These are phyloP conservation scores for Dugesia japonica DNA, from an alignment of 2,888 invertebrate genomes.

Conservation along the genomic window DNA sequence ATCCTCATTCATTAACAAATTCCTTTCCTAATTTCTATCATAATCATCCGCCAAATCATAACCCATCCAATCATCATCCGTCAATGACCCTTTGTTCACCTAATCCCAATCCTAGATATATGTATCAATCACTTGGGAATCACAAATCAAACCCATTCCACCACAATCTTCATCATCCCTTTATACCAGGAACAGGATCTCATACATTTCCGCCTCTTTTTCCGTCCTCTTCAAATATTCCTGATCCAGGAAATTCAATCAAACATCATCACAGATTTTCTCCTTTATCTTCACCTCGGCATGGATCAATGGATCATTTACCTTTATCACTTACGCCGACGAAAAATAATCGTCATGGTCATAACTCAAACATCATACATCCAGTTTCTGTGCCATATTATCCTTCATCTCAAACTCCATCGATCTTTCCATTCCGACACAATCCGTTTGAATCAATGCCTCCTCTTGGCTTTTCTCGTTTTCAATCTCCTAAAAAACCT, in stretches of 20 bases:
- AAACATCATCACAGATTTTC: conserved; percentile 15
- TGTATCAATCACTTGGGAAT: background rate
- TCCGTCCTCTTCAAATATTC: background rate
- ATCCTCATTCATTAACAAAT: background rate
- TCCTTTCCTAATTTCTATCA: conserved; percentile 1
- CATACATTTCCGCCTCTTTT: background rate
- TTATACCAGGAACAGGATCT: background rate
- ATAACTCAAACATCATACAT: background rate
- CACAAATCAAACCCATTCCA: background rate
- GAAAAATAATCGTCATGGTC: background rate
- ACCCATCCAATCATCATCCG: background rate
- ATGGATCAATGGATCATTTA: conserved; percentile 1
- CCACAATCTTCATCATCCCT: background rate
- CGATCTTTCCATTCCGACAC: conserved; percentile 2
- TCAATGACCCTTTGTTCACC: background rate
- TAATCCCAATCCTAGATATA: conserved; percentile 7
- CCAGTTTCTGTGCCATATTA: conserved; percentile 15
- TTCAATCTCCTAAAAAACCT: conserved; percentile 3
- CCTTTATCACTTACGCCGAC: background rate
- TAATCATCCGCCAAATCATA: conserved; percentile 3
- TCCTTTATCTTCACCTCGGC: background rate
- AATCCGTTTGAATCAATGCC: conserved; percentile 14
- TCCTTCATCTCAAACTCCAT: conserved; percentile 13
- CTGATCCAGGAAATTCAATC: background rate
- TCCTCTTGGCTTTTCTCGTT: background rate